Evolutionary conservation across 2,888 invertebrate species (phyloP).

Genomic region (Seira ritae): DNA sequence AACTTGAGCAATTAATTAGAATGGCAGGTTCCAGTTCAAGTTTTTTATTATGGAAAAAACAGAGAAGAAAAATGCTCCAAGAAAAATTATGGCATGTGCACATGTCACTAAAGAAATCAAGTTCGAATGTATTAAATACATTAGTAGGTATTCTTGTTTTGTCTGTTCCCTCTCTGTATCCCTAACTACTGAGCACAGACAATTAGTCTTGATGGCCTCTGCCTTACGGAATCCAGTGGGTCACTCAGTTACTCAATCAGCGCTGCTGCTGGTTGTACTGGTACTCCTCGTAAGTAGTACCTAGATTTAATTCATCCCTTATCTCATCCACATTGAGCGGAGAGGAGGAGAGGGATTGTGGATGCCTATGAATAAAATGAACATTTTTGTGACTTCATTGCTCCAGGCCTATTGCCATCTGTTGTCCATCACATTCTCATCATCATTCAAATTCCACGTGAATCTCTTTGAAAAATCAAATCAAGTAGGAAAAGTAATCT

Average conservation of each 20-base stretch:
- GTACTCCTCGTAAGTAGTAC: too few relatives aligned
- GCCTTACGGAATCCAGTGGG: conserved; percentile 56
- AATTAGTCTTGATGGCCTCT: conserved; percentile 44
- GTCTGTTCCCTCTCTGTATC: conserved; percentile 35
- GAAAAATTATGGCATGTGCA: conserved; percentile 64
- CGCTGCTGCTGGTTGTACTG: too few relatives aligned
- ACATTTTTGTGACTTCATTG: conserved; percentile 15
- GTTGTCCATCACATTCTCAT: conserved; percentile 58
- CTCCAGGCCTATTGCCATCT: conserved; percentile 45
- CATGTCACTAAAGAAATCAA: conserved; percentile 56
- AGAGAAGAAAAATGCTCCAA: conserved; percentile 29
- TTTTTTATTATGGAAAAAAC: conserved; percentile 38
- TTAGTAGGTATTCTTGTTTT: conserved; percentile 46
- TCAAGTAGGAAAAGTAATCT: conserved; percentile 33
- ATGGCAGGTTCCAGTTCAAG: conserved; percentile 53
- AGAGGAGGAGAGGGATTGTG: too few relatives aligned
- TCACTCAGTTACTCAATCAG: conserved; percentile 59
- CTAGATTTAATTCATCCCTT: conserved; percentile 16
- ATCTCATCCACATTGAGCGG: not conserved
- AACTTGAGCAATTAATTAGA: conserved; percentile 63
- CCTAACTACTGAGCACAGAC: conserved; percentile 15
- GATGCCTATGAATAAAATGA: conserved; percentile 11
- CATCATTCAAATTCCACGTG: conserved; percentile 65
- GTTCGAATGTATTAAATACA: conserved; percentile 27
- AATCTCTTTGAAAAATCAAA: conserved; percentile 18